Conservation (phyloP, 2,113 vertebrate species). For the Larimichthys crocea region DNA sequence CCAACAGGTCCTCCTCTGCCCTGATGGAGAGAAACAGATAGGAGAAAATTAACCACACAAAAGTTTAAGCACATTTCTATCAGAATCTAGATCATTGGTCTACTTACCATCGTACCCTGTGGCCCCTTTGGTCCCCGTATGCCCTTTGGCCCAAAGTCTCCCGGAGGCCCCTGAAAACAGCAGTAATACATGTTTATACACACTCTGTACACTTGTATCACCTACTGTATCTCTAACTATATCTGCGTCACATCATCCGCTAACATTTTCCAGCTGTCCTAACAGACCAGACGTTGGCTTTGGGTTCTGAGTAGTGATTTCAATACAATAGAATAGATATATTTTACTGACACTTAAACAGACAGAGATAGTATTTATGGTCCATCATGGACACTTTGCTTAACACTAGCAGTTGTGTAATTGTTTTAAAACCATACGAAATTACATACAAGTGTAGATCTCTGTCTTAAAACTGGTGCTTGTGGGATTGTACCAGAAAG, state of each 20-base stretch:
- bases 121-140: conserved; percentile 94
- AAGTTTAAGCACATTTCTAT: not conserved
- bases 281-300: conserved; percentile 14
- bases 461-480: not conserved
- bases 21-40: conserved; percentile 74
- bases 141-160: conserved; percentile 94
- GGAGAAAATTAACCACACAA: not conserved
- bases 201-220: not conserved
- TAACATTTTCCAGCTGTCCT: conserved; percentile 22
- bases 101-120: conserved; percentile 86
- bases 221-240: not conserved
- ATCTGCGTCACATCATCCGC: not conserved
- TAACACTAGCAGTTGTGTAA: not conserved
- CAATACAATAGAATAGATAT: conserved; percentile 16
- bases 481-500: conserved; percentile 1
- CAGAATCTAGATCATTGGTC: not conserved
- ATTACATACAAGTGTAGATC: not conserved
- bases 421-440: not conserved
- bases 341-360: conserved; percentile 10
- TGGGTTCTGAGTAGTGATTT: conserved; percentile 16
- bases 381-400: not conserved
- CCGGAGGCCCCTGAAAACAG: conserved; percentile 89
- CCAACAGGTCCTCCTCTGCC: conserved; percentile 91
- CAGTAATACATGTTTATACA: conserved; percentile 14
- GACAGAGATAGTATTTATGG: not conserved